Base-by-base conservation (phyloP, 2,888 invertebrate genomes). In the Biston betularia region DNA sequence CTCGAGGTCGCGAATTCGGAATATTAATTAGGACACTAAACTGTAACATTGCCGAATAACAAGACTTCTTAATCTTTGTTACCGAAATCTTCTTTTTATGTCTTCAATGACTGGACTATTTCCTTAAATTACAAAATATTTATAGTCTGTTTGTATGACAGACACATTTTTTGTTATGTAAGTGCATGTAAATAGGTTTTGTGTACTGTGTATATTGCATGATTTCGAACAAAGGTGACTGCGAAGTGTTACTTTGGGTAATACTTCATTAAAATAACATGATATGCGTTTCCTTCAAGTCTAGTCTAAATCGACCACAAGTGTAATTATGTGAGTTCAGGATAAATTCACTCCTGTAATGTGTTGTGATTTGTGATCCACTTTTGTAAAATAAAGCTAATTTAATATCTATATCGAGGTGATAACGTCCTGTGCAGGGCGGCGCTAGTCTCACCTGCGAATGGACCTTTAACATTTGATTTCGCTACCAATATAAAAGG, bases 301-400 rank as follows among this genome's bases (percentile, higher is more conserved):
- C 15, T 53, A 53, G 52, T 38, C 52, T 52, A 53, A 40, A 53
- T 35, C 52, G 9, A 52, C 52, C 52, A n/a, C 35, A 1, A 38
- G 9, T n/a, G 33, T 50, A 34, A n/a, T 50, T 50, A 50, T 35
- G 38, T 14, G 38, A 53, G 38, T 38, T 53, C 38, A 53, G 15
- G 52, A 38, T 15, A 38, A 11, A 11, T 10, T 2, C 15, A 53
- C 15, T 38, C 52, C 15, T 35, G 2, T 50, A 24, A 50, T 52
- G 52, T 52, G 52, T 52, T 53, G 52, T 53, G 38, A 83, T 58
- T 60, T 53, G 58, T 50, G 45, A 58, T 14, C 44, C 46, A 54
- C 11, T 42, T 48, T 24, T 53, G 52, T 53, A 53, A 14, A 38
- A 15, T 53, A 15, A 33, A n/a, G 50, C 34, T 6, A 34, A 1